Evolutionary conservation across 2,797 vertebrate species (phyloP).

Genomic region (Argyrosomus regius): DNA sequence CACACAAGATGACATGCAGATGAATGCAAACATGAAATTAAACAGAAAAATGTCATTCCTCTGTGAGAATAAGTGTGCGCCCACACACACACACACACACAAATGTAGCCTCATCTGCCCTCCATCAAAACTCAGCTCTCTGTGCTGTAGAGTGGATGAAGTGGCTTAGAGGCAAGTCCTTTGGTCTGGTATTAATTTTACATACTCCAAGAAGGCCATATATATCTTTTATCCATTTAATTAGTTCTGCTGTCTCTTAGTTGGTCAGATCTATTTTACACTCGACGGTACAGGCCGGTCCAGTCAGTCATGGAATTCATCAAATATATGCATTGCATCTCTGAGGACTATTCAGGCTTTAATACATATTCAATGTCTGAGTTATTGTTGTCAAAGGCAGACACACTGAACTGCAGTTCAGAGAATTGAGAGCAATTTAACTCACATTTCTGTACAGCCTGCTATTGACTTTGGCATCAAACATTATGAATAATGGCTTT

Average conservation of each 20-base stretch:
- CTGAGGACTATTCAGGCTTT: constrained; percentile 63
- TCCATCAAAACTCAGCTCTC: constrained; percentile 35
- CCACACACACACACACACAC: background rate
- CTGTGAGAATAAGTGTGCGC: background rate
- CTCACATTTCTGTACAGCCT: constrained; percentile 49
- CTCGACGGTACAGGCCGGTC: constrained; percentile 56
- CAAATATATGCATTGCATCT: constrained; percentile 70
- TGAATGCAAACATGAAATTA: constrained; percentile 10
- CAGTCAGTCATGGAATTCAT: constrained; percentile 69
- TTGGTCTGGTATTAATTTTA: constrained; percentile 81
- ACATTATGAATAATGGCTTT: constrained; percentile 68
- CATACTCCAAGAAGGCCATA: constrained; percentile 73
- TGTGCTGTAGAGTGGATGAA: constrained; percentile 54
- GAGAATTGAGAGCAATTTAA: constrained; percentile 67
- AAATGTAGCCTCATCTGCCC: constrained; percentile 22
- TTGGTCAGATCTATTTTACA: constrained; percentile 77
- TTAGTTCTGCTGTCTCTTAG: constrained; percentile 79
- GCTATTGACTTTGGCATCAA: constrained; percentile 72
- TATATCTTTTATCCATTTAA: constrained; percentile 84
- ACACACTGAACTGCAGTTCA: constrained; percentile 54
- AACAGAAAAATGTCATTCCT: constrained; percentile 10
- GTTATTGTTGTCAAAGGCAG: constrained; percentile 76
- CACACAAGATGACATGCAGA: background rate
- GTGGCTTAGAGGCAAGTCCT: constrained; percentile 72
- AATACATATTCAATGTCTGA: constrained; percentile 71